phyloP scores from a whole-genome alignment of 2,113 vertebrate species.

The Pygoscelis antarcticus region DNA sequence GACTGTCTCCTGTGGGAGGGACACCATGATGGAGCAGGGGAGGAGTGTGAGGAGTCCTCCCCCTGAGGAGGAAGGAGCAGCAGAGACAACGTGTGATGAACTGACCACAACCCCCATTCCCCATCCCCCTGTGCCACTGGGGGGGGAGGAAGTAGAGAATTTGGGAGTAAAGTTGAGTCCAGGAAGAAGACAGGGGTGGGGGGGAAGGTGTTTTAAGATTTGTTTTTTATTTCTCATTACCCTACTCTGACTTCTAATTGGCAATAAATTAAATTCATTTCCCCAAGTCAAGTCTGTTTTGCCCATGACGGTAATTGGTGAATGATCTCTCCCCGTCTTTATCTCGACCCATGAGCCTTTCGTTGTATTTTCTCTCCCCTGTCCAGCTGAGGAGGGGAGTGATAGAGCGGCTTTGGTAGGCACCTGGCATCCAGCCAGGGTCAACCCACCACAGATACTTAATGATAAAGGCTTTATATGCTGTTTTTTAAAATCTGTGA shows the following conservation, averaged over 20 bases:
- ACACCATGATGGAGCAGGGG: not conserved
- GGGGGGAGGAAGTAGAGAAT: not conserved
- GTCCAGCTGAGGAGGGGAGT: not conserved
- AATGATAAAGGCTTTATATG: not conserved
- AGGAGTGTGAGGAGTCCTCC: not conserved
- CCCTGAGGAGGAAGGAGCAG: not conserved
- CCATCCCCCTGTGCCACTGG: fast-evolving
- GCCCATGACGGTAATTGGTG: not conserved
- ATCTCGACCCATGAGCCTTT: not conserved
- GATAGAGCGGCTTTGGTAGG: not conserved
- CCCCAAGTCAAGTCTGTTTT: not conserved
- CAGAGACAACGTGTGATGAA: not conserved
- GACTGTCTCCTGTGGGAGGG: not conserved
- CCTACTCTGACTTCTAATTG: not conserved
- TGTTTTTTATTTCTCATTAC: not conserved
- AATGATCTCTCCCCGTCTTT: not conserved
- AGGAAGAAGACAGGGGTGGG: not conserved
- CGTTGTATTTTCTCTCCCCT: not conserved
- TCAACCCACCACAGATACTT: not conserved
- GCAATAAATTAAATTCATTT: not conserved
- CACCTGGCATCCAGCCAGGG: not conserved
- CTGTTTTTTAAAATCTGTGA: not conserved
- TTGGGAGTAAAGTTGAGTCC: not conserved
- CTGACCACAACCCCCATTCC: not conserved
- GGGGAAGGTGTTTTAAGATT: not conserved